Percentiles rank a stretch among this genome's conserved stretches.
These are phyloP conservation scores for Amitus sp. DNA, from an alignment of 2,888 invertebrate genomes.

Conservation along the genomic window DNA sequence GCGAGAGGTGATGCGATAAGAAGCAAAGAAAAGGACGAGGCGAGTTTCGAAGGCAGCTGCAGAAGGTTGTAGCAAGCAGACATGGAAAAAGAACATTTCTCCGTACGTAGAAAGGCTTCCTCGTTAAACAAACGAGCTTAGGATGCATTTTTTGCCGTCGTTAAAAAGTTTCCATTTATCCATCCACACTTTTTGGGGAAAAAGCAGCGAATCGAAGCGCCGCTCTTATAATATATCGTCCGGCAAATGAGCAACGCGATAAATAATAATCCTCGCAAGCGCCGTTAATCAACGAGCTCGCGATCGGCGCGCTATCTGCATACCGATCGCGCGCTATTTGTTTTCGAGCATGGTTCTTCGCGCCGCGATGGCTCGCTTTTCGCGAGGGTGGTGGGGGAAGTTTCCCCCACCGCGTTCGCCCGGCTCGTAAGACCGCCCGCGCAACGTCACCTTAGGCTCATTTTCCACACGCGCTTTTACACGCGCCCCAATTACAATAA, in stretches of 20 bases:
- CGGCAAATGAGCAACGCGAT: constrained; percentile 40
- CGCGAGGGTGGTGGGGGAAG: constrained; percentile 22
- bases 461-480: constrained; percentile 63
- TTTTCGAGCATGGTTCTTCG: constrained; percentile 20
- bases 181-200: too few species aligned
- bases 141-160: too few species aligned
- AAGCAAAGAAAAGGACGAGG: constrained; percentile 10
- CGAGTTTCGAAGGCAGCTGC: constrained; percentile 35
- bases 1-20: constrained; percentile 21
- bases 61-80: constrained; percentile 27
- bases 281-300: constrained; percentile 39
- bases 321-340: constrained; percentile 39
- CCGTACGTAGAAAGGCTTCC: constrained; percentile 50
- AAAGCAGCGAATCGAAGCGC: constrained; percentile 30
- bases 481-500: constrained; percentile 64
- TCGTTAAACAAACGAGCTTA: constrained; percentile 63
- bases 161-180: too few species aligned
- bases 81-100: constrained; percentile 37
- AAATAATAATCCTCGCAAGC: constrained; percentile 41
- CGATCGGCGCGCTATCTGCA: constrained; percentile 40
- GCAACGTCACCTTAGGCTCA: constrained; percentile 61
- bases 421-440: constrained; percentile 47
- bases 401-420: constrained; percentile 20
- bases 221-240: too few species aligned
- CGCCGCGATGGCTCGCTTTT: constrained; percentile 26